Base-by-base conservation (phyloP, 2,888 invertebrate species). In the Lithophane leautieri region DNA sequence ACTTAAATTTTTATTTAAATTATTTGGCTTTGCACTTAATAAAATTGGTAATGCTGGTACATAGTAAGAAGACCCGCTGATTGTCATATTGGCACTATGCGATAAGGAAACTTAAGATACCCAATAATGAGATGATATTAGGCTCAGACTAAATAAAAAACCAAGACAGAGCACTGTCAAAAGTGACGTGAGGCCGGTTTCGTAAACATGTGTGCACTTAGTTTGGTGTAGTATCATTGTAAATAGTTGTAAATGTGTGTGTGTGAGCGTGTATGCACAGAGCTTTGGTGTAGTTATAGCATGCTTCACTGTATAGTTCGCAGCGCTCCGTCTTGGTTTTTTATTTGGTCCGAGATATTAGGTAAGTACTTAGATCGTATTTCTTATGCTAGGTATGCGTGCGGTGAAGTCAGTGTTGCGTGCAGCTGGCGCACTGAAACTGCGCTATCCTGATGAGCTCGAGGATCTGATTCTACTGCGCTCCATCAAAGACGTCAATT, bases 381-480 rank as follows among this genome's bases (percentile, higher is more conserved):
- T 61, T 54, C 1, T 63, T 42, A 19, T 34, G 12, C 22, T 44
- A 97, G 97, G 98, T 12, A 99, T 99, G 99, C 97, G 99, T 81
- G 99, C 99, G 0, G 99, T 99, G 0, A 99, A 99, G 91, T 98
- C 98, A 0, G 99, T 99, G 1, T 94, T 99, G 61, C 97, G 98
- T 75, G 99, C 99, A 0, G 99, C 99, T 0, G 99, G 98, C 16
- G 98, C 99, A 60, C 94, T 99, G 40, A 99, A 99, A 92, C 95
- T 99, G 44, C 98, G 98, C 68, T 99, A 98, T 93, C 99, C 99
- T 0, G 97, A 98, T 65, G 98, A 99, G 91, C 97, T 98, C 61
- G 99, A 99, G 94, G 99, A 99, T 89, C 97, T 98, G 84, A 97
- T 99, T 78, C 97, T 99, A 60, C 94, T 99, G 78, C 97, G 99